Percentiles rank a stretch among this genome's conserved stretches.
Conservation (phyloP, 2,888 invertebrate genomes). For the Cenopis cana region DNA sequence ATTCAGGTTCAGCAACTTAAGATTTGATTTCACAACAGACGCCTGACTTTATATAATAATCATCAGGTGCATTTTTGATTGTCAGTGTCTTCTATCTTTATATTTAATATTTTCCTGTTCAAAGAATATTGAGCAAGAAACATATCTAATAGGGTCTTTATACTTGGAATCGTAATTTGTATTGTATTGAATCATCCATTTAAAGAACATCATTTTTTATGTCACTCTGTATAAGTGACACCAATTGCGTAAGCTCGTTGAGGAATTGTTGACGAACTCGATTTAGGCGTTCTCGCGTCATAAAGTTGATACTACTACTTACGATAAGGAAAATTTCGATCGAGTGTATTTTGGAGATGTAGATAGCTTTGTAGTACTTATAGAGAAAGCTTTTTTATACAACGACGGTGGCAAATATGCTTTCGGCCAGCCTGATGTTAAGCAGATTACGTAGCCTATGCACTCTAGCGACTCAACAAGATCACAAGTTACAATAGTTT, state of each 20-base stretch:
- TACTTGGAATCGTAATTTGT: slow-evolving; percentile 39
- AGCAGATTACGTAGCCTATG: too few species aligned
- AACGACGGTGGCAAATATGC: too few species aligned
- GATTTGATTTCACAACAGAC: slow-evolving; percentile 35
- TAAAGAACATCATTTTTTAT: slow-evolving; percentile 45
- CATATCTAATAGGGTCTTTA: slow-evolving; percentile 31
- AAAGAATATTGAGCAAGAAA: slow-evolving; percentile 24
- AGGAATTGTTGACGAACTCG: slow-evolving; percentile 39
- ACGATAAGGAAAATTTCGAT: slow-evolving; percentile 9
- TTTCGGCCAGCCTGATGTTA: too few species aligned
- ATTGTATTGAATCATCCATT: slow-evolving; percentile 43
- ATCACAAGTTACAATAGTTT: too few species aligned
- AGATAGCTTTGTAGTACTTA: not conserved
- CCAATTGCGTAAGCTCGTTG: slow-evolving; percentile 43
- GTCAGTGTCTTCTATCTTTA: not conserved
- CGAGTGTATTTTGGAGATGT: slow-evolving; percentile 1
- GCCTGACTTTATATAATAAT: slow-evolving; percentile 24
- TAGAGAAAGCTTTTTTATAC: too few species aligned
- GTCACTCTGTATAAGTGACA: slow-evolving; percentile 45
- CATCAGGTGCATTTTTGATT: slow-evolving; percentile 14
- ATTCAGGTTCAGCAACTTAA: slow-evolving; percentile 35
- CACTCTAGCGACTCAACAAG: too few species aligned
- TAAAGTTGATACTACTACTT: slow-evolving; percentile 14
- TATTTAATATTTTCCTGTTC: slow-evolving; percentile 3
- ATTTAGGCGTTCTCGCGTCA: slow-evolving; percentile 27